Base-by-base conservation (phyloP, 1,140 invertebrate genomes). In the Andrena cerasifolii region DNA sequence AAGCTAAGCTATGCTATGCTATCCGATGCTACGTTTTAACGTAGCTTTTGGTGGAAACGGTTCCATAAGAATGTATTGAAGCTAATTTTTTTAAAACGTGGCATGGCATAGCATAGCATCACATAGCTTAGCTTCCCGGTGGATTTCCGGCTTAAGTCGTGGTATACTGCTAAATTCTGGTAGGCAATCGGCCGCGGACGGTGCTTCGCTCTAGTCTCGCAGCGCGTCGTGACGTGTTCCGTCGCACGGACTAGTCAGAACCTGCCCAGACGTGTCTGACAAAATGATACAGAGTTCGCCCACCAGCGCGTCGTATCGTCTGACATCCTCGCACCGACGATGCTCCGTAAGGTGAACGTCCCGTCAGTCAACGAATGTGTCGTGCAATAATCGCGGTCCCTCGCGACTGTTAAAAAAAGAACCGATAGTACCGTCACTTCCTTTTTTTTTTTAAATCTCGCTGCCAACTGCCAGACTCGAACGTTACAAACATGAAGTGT, bases 261-360 rank as follows among this genome's bases (percentile, higher is more conserved):
- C 43, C 33, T 77, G 56, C 33, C 40, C 66, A 53, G 67, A 61
- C 67, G 49, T 12, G 75, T 62, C 54, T 33, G 24, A 71, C 66
- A 62, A 71, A 70, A 77, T 62, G 75, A 28, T 70, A 56, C 59
- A 16, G 68, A 72, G 81, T 81, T 81, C 54, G 59, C 62, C 36
- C 40, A 58, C 54, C 40, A 40, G 26, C 33, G 33, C 10, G 26
- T 3, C 53, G 43, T 45, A 53, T 71, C 54, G 56, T 61, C 53
- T 36, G 54, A 77, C 54, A 28, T 83, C 43, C 51, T 78, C 66
- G 24, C 12, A 65, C n/a, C 59, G 70, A 76, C 62, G 53, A 87
- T 85, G 72, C 67, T 26, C 71, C 63, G 79, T 66, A 86, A 87
- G 83, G 85, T 87, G 83, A 87, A 86, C 77, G 81, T 63, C 81